These are phyloP conservation scores for Pomatorhinus ruficollis DNA, from an alignment of 2,113 vertebrate genomes.

Conservation along the genomic window DNA sequence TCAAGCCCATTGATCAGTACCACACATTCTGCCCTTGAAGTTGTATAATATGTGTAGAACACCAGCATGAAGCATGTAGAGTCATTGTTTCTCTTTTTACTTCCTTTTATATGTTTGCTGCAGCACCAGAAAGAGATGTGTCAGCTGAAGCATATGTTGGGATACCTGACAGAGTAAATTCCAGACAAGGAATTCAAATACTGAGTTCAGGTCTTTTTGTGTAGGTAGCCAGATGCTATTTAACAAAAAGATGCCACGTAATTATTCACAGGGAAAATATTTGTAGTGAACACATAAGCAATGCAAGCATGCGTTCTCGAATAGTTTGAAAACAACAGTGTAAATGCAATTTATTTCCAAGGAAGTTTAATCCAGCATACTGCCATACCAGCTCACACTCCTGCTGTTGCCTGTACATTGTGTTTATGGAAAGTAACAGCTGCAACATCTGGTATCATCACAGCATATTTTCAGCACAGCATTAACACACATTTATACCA, in stretches of 20 bases:
- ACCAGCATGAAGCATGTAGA: neutral
- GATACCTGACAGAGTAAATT: constrained; percentile 6
- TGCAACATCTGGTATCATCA: constrained; percentile 36
- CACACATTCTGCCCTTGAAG: neutral
- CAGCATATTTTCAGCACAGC: neutral
- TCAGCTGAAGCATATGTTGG: neutral
- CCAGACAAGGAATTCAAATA: neutral
- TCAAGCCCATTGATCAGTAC: neutral
- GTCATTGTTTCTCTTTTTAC: neutral
- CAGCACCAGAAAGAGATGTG: neutral
- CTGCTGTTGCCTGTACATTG: constrained; percentile 23
- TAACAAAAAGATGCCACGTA: neutral
- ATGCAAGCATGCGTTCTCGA: neutral
- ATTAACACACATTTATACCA: neutral
- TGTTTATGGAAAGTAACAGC: constrained; percentile 28
- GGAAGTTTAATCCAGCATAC: neutral
- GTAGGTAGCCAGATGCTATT: constrained; percentile 22
- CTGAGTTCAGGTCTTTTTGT: neutral
- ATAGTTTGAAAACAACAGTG: neutral
- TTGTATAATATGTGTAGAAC: neutral
- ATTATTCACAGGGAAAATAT: constrained; percentile 40
- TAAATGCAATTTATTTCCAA: neutral
- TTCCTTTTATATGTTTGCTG: neutral
- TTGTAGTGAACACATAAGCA: constrained; percentile 5
- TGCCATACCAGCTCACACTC: neutral